phyloP scores from a whole-genome alignment of 1,140 invertebrate genomes.

The Pseudobourletiella spinata region DNA sequence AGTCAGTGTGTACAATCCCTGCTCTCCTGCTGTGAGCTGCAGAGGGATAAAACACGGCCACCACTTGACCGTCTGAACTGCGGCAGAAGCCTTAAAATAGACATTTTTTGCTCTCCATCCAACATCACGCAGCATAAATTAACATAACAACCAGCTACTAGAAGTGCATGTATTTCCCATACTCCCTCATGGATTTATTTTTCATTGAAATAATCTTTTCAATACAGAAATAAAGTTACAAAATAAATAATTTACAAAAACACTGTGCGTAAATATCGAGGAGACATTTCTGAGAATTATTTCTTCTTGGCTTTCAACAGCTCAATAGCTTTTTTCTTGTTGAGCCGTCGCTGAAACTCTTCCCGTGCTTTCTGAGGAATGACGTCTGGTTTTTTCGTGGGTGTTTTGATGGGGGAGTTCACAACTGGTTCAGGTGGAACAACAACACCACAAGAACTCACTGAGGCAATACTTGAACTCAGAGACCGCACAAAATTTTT shows the following conservation, averaged over 20 bases:
- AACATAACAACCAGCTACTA: too few species aligned
- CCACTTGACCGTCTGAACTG: too few species aligned
- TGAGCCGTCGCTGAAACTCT: slow-evolving; percentile 52
- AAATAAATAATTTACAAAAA: too few species aligned
- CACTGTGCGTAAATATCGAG: too few species aligned
- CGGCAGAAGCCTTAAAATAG: too few species aligned
- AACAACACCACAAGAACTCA: slow-evolving; percentile 4
- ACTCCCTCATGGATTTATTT: background rate
- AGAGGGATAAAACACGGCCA: too few species aligned
- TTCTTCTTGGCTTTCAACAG: slow-evolving; percentile 51
- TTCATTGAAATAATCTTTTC: background rate
- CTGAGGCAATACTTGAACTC: background rate
- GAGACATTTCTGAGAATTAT: too few species aligned
- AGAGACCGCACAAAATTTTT: background rate
- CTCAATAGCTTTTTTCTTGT: slow-evolving; percentile 66
- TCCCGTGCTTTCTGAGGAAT: slow-evolving; percentile 65
- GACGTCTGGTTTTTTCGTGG: slow-evolving; percentile 44
- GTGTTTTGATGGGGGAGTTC: slow-evolving; percentile 37
- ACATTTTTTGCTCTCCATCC: too few species aligned
- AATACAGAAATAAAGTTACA: too few species aligned
- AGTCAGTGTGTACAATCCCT: too few species aligned
- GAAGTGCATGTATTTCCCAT: background rate
- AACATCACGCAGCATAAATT: too few species aligned
- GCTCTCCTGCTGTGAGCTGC: too few species aligned
- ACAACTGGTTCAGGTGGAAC: slow-evolving; percentile 35